Evolutionary conservation across 1,140 invertebrate species (phyloP).

Genomic region (Cheumatopsyche charites): DNA sequence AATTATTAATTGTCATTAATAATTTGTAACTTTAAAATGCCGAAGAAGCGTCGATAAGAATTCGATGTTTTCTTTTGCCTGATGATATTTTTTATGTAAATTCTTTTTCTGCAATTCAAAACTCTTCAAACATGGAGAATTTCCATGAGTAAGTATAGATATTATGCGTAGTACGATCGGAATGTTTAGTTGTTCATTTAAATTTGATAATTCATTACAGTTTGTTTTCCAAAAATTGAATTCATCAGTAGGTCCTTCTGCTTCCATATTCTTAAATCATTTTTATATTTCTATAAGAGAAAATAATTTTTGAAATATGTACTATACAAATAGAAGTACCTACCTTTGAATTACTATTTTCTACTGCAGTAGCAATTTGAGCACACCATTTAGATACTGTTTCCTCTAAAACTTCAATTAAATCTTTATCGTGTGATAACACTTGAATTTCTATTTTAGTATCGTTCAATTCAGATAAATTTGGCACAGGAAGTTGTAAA

Average conservation of each 20-base stretch:
- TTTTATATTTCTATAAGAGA: not conserved
- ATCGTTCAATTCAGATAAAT: conserved; percentile 61
- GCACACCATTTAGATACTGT: conserved; percentile 68
- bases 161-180: conserved; percentile 69
- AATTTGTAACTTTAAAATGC: conserved; percentile 71
- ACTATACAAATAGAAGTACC: conserved; percentile 8
- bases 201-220: conserved; percentile 73
- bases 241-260: conserved; percentile 79
- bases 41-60: conserved; percentile 81
- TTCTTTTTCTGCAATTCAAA: conserved; percentile 56
- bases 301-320: not conserved
- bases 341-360: conserved; percentile 65
- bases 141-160: conserved; percentile 49
- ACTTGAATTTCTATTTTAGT: conserved; percentile 59
- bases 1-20: conserved; percentile 47
- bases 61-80: conserved; percentile 84
- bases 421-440: conserved; percentile 58
- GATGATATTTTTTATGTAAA: conserved; percentile 71
- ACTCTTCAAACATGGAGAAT: conserved; percentile 51
- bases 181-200: conserved; percentile 82
- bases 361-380: conserved; percentile 65
- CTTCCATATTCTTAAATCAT: conserved; percentile 59
- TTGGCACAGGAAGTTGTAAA: conserved; percentile 67
- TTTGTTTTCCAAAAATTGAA: conserved; percentile 83
- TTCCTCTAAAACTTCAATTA: conserved; percentile 67